Evolutionary conservation across 2,888 invertebrate genomes (phyloP).

Genomic region (Microctonus hyperodae): DNA sequence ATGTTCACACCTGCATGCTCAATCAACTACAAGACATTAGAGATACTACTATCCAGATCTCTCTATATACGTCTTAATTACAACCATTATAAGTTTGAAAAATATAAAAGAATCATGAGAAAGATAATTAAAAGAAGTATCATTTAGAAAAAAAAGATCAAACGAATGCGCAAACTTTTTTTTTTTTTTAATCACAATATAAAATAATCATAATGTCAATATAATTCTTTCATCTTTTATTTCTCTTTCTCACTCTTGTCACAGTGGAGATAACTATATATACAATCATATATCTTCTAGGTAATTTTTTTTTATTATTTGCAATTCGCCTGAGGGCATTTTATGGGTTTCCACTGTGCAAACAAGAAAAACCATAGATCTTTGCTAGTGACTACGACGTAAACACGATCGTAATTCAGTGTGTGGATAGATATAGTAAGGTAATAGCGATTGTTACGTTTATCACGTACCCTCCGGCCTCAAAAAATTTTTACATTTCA

Average conservation of each 20-base stretch:
- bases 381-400: slow-evolving; percentile 31
- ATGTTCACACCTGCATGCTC: slow-evolving; percentile 28
- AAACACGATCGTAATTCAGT: slow-evolving; percentile 44
- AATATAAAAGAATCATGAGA: background rate
- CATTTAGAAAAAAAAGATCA: background rate
- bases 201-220: background rate
- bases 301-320: background rate
- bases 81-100: background rate
- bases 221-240: background rate
- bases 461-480: slow-evolving; percentile 31
- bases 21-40: background rate
- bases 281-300: background rate
- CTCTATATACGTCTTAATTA: slow-evolving; percentile 18
- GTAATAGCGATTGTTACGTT: slow-evolving; percentile 37
- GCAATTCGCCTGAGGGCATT: slow-evolving; percentile 15
- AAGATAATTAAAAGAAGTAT: background rate
- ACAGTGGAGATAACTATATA: background rate
- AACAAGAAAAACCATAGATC: slow-evolving; percentile 36
- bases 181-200: slow-evolving; percentile 7
- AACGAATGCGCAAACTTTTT: background rate
- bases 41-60: slow-evolving; percentile 14
- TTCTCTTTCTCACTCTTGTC: background rate
- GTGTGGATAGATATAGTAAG: slow-evolving; percentile 9
- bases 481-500: slow-evolving; percentile 14
- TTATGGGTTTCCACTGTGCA: background rate